phyloP scores from a whole-genome alignment of 2,888 invertebrate species.

The Steromphala cineraria region DNA sequence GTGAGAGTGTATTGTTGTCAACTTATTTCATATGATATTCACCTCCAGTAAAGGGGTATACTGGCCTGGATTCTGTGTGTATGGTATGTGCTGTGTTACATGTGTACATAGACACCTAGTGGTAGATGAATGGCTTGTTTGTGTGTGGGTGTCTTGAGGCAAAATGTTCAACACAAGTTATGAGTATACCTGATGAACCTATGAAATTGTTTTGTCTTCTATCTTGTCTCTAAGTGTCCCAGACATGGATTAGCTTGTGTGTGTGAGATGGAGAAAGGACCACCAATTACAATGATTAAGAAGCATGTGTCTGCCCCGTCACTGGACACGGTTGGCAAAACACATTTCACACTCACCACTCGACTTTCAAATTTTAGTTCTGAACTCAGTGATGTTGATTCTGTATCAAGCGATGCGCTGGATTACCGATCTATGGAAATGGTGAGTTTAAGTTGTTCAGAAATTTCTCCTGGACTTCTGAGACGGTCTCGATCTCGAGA shows the following conservation, averaged over 20 bases:
- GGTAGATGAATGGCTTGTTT: no score
- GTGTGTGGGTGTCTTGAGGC: no score
- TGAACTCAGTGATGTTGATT: slow-evolving; percentile 16
- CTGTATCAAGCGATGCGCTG: neutral
- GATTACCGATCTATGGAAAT: neutral
- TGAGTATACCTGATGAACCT: neutral
- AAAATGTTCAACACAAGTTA: neutral
- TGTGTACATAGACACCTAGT: no score
- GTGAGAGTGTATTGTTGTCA: no score
- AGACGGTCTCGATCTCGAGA: neutral
- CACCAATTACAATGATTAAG: slow-evolving; percentile 3
- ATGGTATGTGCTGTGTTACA: no score
- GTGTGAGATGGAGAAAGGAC: neutral
- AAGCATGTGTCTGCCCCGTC: slow-evolving; percentile 16
- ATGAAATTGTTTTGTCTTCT: neutral
- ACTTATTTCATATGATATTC: no score
- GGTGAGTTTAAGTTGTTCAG: slow-evolving; percentile 19
- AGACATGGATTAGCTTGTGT: neutral
- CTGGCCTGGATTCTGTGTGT: no score
- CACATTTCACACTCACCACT: neutral
- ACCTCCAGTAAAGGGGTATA: no score
- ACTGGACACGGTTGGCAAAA: neutral
- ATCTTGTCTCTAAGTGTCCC: neutral
- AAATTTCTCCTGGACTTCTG: slow-evolving; percentile 8
- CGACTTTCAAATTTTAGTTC: neutral